Conservation (phyloP, 2,888 invertebrate species). For the Drosophila macrospina region DNA sequence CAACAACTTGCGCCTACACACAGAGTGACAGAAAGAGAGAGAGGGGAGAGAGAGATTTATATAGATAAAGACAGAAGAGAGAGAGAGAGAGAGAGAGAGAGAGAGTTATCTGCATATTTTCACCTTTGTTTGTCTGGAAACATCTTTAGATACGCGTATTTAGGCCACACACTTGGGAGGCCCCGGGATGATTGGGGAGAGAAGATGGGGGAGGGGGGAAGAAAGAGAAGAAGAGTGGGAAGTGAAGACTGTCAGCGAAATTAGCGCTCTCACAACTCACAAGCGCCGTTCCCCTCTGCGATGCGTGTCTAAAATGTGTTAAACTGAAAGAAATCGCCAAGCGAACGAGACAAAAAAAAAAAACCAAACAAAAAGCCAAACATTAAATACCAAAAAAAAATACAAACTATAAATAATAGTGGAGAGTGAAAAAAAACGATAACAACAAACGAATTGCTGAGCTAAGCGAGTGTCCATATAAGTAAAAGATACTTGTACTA, state of each 20-base stretch:
- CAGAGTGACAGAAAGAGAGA: neutral
- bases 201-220: neutral
- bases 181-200: slow-evolving; percentile 13
- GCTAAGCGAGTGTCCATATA: slow-evolving; percentile 48
- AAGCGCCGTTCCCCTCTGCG: slow-evolving; percentile 19
- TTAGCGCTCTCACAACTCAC: slow-evolving; percentile 41
- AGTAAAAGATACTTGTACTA: slow-evolving; percentile 47
- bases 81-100: neutral
- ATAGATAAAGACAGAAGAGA: too few relatives aligned
- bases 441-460: slow-evolving; percentile 31
- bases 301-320: slow-evolving; percentile 68
- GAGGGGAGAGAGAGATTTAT: neutral
- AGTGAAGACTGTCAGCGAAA: slow-evolving; percentile 18
- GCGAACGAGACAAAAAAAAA: slow-evolving; percentile 24
- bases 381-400: slow-evolving; percentile 7
- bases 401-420: slow-evolving; percentile 5
- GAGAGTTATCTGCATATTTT: slow-evolving; percentile 64
- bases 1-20: slow-evolving; percentile 47
- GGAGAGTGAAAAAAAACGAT: slow-evolving; percentile 9
- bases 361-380: slow-evolving; percentile 15
- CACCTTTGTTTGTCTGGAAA: slow-evolving; percentile 39
- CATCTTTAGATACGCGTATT: slow-evolving; percentile 29
- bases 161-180: slow-evolving; percentile 18
- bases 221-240: neutral
- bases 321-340: slow-evolving; percentile 70